Percentiles rank a stretch among this genome's conserved stretches.
These are phyloP conservation scores for Chlorocebus sabaeus DNA, from an alignment of 2,113 vertebrate genomes.

Conservation along the genomic window DNA sequence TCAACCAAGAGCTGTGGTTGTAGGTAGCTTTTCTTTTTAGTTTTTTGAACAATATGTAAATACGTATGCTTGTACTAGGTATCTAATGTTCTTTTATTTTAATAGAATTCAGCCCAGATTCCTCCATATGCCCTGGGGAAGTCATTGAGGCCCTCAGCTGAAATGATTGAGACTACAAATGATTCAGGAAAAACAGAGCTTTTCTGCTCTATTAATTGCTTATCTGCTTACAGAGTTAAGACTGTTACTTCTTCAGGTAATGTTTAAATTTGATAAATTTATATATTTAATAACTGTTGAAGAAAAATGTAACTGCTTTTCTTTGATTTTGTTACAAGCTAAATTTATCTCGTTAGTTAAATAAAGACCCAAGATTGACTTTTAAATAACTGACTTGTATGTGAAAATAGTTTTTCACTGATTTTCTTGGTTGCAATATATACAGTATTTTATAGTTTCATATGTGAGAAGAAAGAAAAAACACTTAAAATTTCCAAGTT, in stretches of 20 bases:
- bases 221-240: constrained; percentile 94
- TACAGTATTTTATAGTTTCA: constrained; percentile 20
- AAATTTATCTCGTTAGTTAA: constrained; percentile 27
- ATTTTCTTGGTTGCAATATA: background rate
- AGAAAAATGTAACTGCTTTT: constrained; percentile 40
- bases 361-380: constrained; percentile 24
- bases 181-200: constrained; percentile 88
- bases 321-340: background rate
- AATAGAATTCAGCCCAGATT: constrained; percentile 89
- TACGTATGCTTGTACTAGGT: background rate
- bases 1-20: background rate
- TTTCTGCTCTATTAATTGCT: constrained; percentile 94
- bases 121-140: constrained; percentile 91
- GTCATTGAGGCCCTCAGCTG: constrained; percentile 82
- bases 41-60: background rate
- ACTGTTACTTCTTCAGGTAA: constrained; percentile 92
- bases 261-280: constrained; percentile 40
- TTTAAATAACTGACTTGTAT: constrained; percentile 25
- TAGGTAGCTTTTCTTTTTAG: background rate
- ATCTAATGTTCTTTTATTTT: constrained; percentile 41
- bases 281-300: constrained; percentile 18
- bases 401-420: constrained; percentile 6
- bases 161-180: constrained; percentile 91
- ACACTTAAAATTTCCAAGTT: background rate
- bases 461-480: constrained; percentile 16